Evolutionary conservation across 2,113 vertebrate species (phyloP).

Genomic region (Lycaon pictus): DNA sequence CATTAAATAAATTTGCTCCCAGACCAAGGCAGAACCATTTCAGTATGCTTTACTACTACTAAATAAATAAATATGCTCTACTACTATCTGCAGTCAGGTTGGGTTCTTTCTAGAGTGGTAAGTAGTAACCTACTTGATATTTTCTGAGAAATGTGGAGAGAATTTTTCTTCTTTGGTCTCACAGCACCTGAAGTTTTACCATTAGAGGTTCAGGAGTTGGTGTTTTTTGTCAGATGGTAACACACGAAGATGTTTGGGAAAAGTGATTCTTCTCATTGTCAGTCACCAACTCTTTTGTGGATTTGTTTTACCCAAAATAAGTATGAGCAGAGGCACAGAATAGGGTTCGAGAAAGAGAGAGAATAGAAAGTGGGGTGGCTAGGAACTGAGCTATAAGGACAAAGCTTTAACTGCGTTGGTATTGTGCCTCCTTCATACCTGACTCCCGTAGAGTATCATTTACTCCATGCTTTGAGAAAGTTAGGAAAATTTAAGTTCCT

Average conservation of each 20-base stretch:
- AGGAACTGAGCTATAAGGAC: not conserved
- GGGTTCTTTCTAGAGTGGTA: not conserved
- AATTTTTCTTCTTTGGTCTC: not conserved
- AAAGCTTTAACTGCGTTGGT: not conserved
- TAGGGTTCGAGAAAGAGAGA: not conserved
- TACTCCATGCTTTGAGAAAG: not conserved
- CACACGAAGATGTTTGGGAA: not conserved
- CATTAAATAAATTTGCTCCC: slow-evolving; percentile 22
- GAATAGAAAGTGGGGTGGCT: not conserved
- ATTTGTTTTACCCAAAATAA: not conserved
- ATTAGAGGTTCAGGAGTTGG: not conserved
- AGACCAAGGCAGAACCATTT: slow-evolving; percentile 3
- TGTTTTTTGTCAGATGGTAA: not conserved
- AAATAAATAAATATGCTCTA: not conserved
- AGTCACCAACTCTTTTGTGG: not conserved
- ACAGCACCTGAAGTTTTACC: not conserved
- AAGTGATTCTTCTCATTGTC: not conserved
- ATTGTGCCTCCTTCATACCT: not conserved
- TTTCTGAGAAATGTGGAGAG: not conserved
- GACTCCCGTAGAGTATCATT: not conserved
- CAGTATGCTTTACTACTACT: not conserved
- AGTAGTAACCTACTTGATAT: not conserved
- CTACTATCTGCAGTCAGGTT: not conserved
- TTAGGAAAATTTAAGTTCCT: not conserved
- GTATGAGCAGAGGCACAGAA: not conserved